Conservation (phyloP, 2,113 vertebrate genomes). For the Pheucticus melanocephalus region DNA sequence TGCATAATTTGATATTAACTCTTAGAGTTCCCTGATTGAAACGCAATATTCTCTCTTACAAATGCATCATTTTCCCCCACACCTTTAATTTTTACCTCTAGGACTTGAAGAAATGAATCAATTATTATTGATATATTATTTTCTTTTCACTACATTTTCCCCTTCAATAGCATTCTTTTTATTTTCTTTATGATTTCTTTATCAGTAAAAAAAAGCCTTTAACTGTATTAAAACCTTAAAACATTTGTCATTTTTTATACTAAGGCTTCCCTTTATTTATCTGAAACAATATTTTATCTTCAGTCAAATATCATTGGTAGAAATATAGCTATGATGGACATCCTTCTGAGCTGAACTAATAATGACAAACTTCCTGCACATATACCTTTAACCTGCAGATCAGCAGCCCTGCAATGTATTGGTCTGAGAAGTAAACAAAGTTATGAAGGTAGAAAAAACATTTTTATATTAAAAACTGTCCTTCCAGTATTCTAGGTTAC, state of each 20-base stretch:
- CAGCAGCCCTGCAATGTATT: background rate
- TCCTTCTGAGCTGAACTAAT: background rate
- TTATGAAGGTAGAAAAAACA: background rate
- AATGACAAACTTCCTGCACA: background rate
- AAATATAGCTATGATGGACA: background rate
- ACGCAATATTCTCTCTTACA: background rate
- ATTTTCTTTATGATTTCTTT: background rate
- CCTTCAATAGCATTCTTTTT: background rate
- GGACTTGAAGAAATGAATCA: background rate
- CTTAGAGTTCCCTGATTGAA: background rate
- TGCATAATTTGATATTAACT: background rate
- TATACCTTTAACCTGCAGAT: background rate
- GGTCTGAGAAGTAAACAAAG: background rate
- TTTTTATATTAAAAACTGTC: background rate
- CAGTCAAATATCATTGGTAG: background rate
- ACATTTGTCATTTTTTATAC: background rate
- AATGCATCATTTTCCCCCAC: background rate
- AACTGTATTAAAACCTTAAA: background rate
- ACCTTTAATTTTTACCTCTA: background rate
- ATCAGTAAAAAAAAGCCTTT: background rate
- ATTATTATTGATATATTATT: background rate
- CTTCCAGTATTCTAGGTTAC: background rate
- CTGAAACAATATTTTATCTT: background rate
- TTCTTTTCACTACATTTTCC: background rate
- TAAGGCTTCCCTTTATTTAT: background rate